Evolutionary conservation across 2,797 vertebrate genomes (phyloP).

Genomic region (Clarias platycephalus): DNA sequence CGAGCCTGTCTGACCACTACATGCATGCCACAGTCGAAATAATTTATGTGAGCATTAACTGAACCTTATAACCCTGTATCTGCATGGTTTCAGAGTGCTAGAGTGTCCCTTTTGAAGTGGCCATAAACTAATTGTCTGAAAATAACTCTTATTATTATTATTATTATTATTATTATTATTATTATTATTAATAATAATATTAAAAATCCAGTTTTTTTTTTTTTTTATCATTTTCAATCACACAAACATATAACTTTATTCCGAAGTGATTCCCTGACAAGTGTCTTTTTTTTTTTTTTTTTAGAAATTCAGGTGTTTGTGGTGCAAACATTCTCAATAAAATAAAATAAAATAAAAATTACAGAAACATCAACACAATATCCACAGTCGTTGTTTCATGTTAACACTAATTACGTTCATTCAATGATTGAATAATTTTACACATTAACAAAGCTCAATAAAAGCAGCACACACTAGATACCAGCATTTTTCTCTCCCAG

Average conservation of each 20-base stretch:
- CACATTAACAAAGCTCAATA: constrained; percentile 13
- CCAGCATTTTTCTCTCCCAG: background rate
- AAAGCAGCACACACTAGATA: background rate
- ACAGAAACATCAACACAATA: constrained; percentile 22
- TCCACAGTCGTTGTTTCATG: background rate
- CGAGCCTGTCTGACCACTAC: background rate
- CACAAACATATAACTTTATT: constrained; percentile 10
- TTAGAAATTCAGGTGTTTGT: background rate
- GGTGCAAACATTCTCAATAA: background rate
- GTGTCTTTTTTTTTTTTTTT: background rate
- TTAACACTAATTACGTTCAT: constrained; percentile 18
- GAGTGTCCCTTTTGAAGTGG: background rate
- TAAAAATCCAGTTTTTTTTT: background rate
- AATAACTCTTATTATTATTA: background rate
- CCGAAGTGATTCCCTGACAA: constrained; percentile 8
- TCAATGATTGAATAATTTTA: constrained; percentile 27
- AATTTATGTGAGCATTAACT: background rate
- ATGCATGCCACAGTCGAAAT: background rate
- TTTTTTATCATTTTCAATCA: background rate
- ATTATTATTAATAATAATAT: background rate
- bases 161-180: background rate
- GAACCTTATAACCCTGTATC: background rate
- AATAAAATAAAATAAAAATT: background rate
- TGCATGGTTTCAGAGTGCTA: background rate
- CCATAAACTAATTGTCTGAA: background rate